Conservation (phyloP, 2,888 invertebrate species). For the Exephanes ischioxanthus region DNA sequence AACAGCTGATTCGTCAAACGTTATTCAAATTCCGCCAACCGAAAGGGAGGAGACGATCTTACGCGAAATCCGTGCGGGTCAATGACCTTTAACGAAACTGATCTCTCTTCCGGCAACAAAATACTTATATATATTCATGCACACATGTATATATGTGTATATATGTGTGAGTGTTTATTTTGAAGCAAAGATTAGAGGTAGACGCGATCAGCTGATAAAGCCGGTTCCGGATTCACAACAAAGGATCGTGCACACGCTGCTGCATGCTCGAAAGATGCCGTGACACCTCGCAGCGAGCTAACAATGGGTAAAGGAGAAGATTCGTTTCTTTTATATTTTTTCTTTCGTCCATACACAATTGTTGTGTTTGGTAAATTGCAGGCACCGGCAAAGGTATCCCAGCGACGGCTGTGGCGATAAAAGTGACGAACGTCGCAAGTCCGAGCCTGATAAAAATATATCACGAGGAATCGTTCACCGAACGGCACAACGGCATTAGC, state of each 20-base stretch:
- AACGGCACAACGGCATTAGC: conserved; percentile 63
- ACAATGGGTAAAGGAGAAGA: conserved; percentile 32
- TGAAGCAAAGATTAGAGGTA: background rate
- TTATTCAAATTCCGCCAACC: conserved; percentile 53
- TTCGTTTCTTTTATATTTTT: background rate
- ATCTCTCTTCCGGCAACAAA: conserved; percentile 17
- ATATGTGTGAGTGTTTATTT: background rate
- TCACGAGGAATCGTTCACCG: conserved; percentile 60
- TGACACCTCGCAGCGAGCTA: background rate
- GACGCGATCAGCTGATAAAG: conserved; percentile 25
- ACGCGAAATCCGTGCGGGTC: background rate
- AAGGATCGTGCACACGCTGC: conserved; percentile 1
- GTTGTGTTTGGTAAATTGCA: background rate
- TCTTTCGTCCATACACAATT: background rate
- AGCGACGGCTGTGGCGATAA: conserved; percentile 71
- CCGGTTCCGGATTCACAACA: conserved; percentile 22
- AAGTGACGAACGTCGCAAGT: conserved; percentile 76
- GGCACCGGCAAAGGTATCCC: conserved; percentile 56
- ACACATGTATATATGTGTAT: background rate
- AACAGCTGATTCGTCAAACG: conserved; percentile 58
- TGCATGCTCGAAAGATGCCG: background rate
- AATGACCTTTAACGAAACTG: background rate
- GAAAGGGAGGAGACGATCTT: background rate
- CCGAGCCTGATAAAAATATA: conserved; percentile 76
- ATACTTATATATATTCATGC: background rate